Conservation (phyloP, 2,113 vertebrate genomes). For the Lepus americanus region DNA sequence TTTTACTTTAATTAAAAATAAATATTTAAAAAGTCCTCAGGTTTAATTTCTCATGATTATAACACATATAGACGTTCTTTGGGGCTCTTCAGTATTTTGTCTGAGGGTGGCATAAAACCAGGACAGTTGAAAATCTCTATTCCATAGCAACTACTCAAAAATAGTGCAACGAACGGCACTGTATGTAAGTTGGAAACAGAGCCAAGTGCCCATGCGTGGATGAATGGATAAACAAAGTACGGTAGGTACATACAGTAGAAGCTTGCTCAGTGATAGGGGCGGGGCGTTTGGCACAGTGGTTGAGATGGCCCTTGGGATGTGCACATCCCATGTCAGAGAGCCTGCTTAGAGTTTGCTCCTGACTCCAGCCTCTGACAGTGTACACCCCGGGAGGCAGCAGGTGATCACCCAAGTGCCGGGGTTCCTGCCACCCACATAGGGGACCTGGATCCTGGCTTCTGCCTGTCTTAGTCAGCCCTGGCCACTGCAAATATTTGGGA, state of each 20-base stretch:
- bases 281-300: too few relatives aligned
- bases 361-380: too few relatives aligned
- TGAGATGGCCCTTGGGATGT: too few relatives aligned
- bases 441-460: too few relatives aligned
- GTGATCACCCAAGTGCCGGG: too few relatives aligned
- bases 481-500: too few relatives aligned
- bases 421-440: too few relatives aligned
- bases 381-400: too few relatives aligned
- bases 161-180: neutral
- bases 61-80: neutral
- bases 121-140: neutral
- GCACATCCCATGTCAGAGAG: too few relatives aligned
- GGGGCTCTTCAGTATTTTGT: neutral
- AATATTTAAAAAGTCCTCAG: neutral
- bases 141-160: neutral
- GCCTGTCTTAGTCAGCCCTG: too few relatives aligned
- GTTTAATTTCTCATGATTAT: neutral
- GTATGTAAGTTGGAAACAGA: neutral
- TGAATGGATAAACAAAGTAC: neutral
- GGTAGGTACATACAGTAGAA: neutral
- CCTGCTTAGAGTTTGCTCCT: too few relatives aligned
- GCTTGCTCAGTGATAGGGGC: neutral
- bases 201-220: neutral
- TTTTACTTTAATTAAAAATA: slow-evolving; percentile 19
- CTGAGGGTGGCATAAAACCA: neutral